Conservation (phyloP, 2,888 invertebrate species). For the Meganola albula region DNA sequence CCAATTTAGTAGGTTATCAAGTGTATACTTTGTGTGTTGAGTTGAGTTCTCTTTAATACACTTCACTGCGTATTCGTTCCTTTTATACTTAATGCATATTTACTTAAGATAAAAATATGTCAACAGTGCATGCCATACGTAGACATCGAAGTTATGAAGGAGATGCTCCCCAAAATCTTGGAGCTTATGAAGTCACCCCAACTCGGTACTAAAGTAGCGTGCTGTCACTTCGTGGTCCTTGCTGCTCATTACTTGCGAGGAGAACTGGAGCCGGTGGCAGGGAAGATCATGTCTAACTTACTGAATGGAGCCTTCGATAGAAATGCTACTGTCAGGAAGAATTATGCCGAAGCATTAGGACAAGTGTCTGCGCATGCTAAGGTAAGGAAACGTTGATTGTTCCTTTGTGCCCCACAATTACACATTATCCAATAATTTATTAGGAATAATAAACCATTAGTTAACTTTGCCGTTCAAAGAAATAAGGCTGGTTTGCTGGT, state of each 20-base stretch:
- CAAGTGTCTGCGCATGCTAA: constrained; percentile 90
- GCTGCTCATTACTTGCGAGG: constrained; percentile 76
- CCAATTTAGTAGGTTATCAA: too few relatives aligned
- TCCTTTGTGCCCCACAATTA: not conserved
- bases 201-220: constrained; percentile 89
- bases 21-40: too few relatives aligned
- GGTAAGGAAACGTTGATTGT: too few relatives aligned
- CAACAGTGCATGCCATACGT: constrained; percentile 82
- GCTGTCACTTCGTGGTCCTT: constrained; percentile 86
- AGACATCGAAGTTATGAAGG: constrained; percentile 85
- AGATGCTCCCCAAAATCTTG: constrained; percentile 87
- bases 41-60: too few relatives aligned
- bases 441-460: too few relatives aligned
- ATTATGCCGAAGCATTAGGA: constrained; percentile 90
- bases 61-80: too few relatives aligned
- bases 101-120: constrained; percentile 6
- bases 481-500: too few relatives aligned
- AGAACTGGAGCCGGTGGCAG: constrained; percentile 76
- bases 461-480: too few relatives aligned
- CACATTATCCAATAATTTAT: not conserved
- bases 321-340: constrained; percentile 89
- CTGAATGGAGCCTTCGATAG: constrained; percentile 89
- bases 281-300: constrained; percentile 77
- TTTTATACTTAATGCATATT: too few relatives aligned
- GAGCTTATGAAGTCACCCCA: constrained; percentile 90